Base-by-base conservation (phyloP, 2,888 invertebrate genomes). In the Chrysolina americana region DNA sequence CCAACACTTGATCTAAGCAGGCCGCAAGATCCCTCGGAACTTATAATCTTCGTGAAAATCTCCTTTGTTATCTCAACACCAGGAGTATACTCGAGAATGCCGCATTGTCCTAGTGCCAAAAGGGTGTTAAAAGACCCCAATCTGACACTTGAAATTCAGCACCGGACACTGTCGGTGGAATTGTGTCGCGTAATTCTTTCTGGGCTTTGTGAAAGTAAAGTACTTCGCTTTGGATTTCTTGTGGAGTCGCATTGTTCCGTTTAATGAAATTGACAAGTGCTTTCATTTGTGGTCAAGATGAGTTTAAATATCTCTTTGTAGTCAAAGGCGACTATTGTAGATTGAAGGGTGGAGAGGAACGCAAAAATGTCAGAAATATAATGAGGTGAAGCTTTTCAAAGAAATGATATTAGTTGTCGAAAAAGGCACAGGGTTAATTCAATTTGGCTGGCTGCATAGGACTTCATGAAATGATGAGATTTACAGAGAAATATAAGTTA, bases 41-140 rank as follows among this genome's bases (percentile, higher is more conserved):
- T 80, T 79, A 76, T 81, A 83, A 83, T 82, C 83, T 81, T 77
- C 73, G 65, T 72, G 74, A 80, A 81, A 82, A 81, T 81, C 82
- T 78, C 80, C 79, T 82, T 83, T 83, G 81, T 82, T 83, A 81
- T 78, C 78, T 77, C 75, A 76, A 76, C 59, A 59, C 59, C 59
- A 36, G 23, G 28, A 59, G 59, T n/a, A 73, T 65, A 76, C 77
- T 78, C 75, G 74, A 77, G 76, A 74, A 74, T 73, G 71, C 76
- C 73, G 75, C 78, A 83, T 83, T 83, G 82, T 83, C 80, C 81
- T 79, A 79, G 73, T 71, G 66, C 70, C 81, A 77, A 79, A 79
- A 79, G 81, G 82, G 82, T 81, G 82, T 81, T 81, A 80, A 82
- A 77, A 80, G 79, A 74, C 78, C 78, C 75, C 69, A 73, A 71